These are phyloP conservation scores for Sycophaga agraensis DNA, from an alignment of 1,140 invertebrate species.

Conservation along the genomic window DNA sequence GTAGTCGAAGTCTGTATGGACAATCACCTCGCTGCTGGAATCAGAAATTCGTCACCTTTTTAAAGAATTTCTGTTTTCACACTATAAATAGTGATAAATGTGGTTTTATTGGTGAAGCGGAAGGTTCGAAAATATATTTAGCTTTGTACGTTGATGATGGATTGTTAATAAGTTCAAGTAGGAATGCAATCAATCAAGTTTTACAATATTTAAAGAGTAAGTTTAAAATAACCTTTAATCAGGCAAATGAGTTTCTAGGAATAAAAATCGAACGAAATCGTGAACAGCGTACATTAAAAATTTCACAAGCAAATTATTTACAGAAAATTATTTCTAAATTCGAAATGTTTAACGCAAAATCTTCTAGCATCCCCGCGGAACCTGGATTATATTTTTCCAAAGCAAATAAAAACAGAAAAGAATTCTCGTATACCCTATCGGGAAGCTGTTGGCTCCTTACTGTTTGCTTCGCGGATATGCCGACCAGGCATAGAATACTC, in stretches of 20 bases:
- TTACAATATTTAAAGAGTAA: too few relatives aligned
- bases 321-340: background rate
- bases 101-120: constrained; percentile 32
- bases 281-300: constrained; percentile 9
- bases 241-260: constrained; percentile 18
- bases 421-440: background rate
- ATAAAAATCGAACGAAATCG: constrained; percentile 38
- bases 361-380: background rate
- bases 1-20: too few relatives aligned
- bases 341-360: background rate
- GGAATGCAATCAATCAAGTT: constrained; percentile 22
- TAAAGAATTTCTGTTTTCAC: constrained; percentile 33
- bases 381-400: background rate
- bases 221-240: constrained; percentile 25
- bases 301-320: background rate
- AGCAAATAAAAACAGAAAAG: background rate
- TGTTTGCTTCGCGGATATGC: too few relatives aligned
- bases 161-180: constrained; percentile 28
- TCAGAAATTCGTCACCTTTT: constrained; percentile 36
- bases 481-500: constrained; percentile 6
- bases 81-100: constrained; percentile 36
- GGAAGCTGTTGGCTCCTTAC: constrained; percentile 11
- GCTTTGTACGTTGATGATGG: constrained; percentile 39
- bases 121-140: constrained; percentile 33
- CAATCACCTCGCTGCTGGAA: constrained; percentile 36